Base-by-base conservation (phyloP, 37 sponge, comb jelly and placozoan species). In the Spongilla lacustris region DNA sequence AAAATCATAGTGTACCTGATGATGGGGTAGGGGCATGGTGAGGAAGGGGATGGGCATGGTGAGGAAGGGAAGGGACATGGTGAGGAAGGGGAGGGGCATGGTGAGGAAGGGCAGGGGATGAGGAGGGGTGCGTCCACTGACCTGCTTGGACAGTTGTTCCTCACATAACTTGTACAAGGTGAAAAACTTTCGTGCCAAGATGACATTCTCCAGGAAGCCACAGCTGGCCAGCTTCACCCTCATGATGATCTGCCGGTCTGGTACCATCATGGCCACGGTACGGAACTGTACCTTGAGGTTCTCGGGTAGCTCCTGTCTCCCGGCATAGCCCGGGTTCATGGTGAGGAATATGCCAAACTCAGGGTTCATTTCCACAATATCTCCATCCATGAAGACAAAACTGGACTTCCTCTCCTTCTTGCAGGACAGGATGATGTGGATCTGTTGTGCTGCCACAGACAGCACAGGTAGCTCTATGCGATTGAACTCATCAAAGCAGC, bases 251-350 rank as follows among this genome's bases (percentile, higher is more conserved):
- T 96, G 95, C 3, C 97, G 46, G 85, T 98, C 99, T 13, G 99
- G 99, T 0, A 98, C 99, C 99, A 98, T 98, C 99, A 98, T 98
- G 34, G 99, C 99, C 17, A 98, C 97, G 0, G 97, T 95, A 41
- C 99, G 78, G 84, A 98, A 98, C 78, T 95, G 91, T 5, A 96
- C 86, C 84, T 98, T 98, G 69, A 98, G 86, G 79, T 98, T 98
- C 73, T 98, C 99, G 25, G 99, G 99, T 70, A 98, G 87, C 76
- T 98, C 99, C 74, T 96, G 97, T 41, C 99, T 78, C 23, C 99
- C 99, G 34, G 97, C 99, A 89, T 98, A 98, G 70, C 99, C 99
- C 38, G 99, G 99, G 78, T 98, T 93, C 99, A 98, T 98, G 49
- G 99, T 98, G 8, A 98, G 89, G 88, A 98, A 98, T 26, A 98